phyloP scores from a whole-genome alignment of 2,888 invertebrate genomes.

The Zaprionus obscuricornis region DNA sequence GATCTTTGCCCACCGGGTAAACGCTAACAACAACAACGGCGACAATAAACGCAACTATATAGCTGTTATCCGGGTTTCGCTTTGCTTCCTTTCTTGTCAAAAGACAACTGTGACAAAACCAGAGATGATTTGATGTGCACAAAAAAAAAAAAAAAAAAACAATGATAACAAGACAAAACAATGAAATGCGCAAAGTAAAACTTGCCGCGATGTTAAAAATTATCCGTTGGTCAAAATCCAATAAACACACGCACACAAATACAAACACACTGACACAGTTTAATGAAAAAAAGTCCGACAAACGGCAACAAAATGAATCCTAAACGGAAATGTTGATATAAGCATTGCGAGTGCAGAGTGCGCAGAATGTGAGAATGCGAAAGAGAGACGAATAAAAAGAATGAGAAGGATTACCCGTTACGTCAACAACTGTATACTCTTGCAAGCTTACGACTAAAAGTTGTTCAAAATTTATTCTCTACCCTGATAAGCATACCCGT shows the following conservation, averaged over 20 bases:
- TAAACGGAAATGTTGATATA: constrained; percentile 78
- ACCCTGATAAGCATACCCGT: no score
- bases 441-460: no score
- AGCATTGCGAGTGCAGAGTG: constrained; percentile 59
- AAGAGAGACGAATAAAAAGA: no score
- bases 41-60: constrained; percentile 4
- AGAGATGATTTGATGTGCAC: constrained; percentile 24
- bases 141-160: constrained; percentile 26
- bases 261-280: not conserved
- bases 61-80: constrained; percentile 19
- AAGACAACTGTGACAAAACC: constrained; percentile 11
- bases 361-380: no score
- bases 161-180: constrained; percentile 36
- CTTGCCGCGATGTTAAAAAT: constrained; percentile 40
- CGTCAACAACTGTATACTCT: no score
- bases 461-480: no score
- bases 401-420: no score
- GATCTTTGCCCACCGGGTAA: not conserved
- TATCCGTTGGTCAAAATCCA: constrained; percentile 64
- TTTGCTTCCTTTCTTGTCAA: constrained; percentile 16
- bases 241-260: constrained; percentile 44
- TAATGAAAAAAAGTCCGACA: constrained; percentile 41
- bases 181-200: constrained; percentile 50
- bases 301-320: constrained; percentile 75
- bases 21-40: not conserved